These are phyloP conservation scores for Syrrhaptes paradoxus DNA, from an alignment of 2,113 vertebrate species.

Conservation along the genomic window DNA sequence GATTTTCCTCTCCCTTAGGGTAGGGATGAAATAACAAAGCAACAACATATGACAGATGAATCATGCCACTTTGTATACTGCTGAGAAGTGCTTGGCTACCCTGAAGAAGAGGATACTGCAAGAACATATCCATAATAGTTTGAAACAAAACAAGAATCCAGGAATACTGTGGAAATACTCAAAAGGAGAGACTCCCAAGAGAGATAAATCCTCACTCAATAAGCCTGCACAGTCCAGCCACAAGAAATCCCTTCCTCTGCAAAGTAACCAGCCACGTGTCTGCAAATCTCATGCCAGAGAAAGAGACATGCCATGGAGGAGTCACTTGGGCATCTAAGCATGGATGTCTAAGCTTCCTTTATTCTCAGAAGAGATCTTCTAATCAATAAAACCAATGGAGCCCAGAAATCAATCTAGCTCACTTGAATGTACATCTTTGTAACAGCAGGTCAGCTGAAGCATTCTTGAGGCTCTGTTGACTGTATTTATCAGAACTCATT, in stretches of 20 bases:
- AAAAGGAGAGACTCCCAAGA: background rate
- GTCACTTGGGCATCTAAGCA: background rate
- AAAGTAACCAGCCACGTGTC: background rate
- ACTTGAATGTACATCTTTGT: background rate
- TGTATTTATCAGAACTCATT: slow-evolving; percentile 3
- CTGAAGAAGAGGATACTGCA: background rate
- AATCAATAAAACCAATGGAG: background rate
- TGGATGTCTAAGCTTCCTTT: background rate
- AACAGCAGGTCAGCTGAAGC: background rate
- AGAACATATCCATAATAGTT: background rate
- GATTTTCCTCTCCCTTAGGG: background rate
- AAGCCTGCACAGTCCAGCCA: background rate
- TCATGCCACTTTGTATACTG: background rate
- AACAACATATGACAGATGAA: background rate
- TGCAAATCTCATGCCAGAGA: background rate
- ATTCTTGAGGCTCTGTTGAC: background rate
- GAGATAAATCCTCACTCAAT: background rate
- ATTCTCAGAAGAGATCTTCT: background rate
- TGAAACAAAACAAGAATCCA: background rate
- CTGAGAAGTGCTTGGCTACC: background rate
- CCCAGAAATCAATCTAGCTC: background rate
- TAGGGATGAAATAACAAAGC: background rate
- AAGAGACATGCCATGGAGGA: background rate
- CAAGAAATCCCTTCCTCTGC: background rate
- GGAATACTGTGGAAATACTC: background rate